These are phyloP conservation scores for Branchipolynoe longqiensis DNA, from an alignment of 2,888 invertebrate species.

Conservation along the genomic window DNA sequence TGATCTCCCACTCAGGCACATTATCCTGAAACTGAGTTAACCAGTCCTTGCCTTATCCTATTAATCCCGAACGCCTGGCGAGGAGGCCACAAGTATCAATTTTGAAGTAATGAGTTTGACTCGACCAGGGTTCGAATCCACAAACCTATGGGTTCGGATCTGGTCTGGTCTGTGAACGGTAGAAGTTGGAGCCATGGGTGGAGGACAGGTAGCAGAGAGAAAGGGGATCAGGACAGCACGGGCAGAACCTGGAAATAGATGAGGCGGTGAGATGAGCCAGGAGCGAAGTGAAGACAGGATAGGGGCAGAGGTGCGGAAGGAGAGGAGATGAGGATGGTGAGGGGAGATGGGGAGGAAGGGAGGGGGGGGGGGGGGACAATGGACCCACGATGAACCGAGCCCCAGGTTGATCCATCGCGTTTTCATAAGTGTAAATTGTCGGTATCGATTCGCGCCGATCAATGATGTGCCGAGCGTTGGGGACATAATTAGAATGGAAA, in stretches of 20 bases:
- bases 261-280: neutral
- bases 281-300: neutral
- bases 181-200: no score
- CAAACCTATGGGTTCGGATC: no score
- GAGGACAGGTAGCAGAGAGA: no score
- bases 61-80: no score
- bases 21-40: no score
- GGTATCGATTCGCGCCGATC: conserved; percentile 23
- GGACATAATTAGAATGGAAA: conserved; percentile 49
- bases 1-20: no score
- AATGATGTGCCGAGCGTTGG: conserved; percentile 16
- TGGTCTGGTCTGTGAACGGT: no score
- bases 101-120: no score
- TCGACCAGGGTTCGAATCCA: no score
- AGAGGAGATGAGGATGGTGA: neutral
- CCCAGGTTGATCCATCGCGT: conserved; percentile 31
- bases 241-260: neutral
- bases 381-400: neutral
- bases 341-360: neutral
- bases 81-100: no score
- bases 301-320: neutral
- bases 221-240: no score
- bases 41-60: no score
- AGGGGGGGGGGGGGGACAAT: neutral
- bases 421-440: conserved; percentile 50